Conservation (phyloP, 1,140 invertebrate species). For the Heterodera carotae region DNA sequence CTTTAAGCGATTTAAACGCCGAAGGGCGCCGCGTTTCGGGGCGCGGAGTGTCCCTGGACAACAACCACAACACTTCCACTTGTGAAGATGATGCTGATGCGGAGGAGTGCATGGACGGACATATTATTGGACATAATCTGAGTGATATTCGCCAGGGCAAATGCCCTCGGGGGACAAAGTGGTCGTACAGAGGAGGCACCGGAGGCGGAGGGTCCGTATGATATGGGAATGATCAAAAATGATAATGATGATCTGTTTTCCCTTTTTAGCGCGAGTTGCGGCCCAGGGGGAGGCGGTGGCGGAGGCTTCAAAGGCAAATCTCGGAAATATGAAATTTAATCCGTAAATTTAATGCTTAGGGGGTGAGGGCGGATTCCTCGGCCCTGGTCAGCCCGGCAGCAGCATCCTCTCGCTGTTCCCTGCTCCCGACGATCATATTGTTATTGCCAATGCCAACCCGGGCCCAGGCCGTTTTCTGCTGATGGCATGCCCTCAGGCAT, state of each 20-base stretch:
- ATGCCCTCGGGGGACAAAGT: constrained; percentile 39
- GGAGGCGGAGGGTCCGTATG: constrained; percentile 45
- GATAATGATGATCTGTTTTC: too few relatives aligned
- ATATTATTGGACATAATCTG: constrained; percentile 25
- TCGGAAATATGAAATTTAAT: background rate
- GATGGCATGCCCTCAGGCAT: constrained; percentile 26
- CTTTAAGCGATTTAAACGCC: background rate
- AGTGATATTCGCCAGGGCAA: constrained; percentile 2
- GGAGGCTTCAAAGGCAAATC: constrained; percentile 36
- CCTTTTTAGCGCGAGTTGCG: constrained; percentile 34
- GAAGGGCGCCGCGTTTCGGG: constrained; percentile 5
- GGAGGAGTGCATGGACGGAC: constrained; percentile 2
- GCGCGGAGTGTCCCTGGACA: background rate
- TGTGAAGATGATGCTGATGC: background rate
- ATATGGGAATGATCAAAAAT: background rate
- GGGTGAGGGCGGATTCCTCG: constrained; percentile 32
- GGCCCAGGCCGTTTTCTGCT: constrained; percentile 42
- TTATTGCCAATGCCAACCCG: constrained; percentile 28
- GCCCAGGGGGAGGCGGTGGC: constrained; percentile 49
- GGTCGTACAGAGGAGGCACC: constrained; percentile 37
- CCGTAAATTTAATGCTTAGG: background rate
- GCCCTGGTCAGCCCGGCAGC: constrained; percentile 28
- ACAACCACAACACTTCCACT: background rate
- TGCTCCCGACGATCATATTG: background rate
- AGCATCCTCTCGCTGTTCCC: constrained; percentile 3